Evolutionary conservation across 2,113 vertebrate genomes (phyloP).

Genomic region (Xiphophorus couchianus): DNA sequence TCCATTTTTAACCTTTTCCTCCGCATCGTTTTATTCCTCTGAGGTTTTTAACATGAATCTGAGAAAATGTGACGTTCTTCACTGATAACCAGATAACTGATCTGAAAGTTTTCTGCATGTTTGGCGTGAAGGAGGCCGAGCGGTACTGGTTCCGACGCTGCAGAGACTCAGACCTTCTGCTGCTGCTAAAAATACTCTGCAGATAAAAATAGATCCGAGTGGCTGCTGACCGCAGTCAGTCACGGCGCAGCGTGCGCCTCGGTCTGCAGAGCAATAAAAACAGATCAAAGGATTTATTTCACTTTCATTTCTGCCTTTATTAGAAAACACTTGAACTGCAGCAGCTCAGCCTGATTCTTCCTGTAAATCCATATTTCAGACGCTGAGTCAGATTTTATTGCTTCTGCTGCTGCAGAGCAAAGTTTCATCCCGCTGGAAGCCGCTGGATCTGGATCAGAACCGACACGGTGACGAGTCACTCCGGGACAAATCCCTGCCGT

Average conservation of each 20-base stretch:
- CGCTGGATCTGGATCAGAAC: conserved; percentile 9
- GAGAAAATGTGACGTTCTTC: no score
- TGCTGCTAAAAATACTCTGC: conserved; percentile 56
- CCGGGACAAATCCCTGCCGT: conserved; percentile 28
- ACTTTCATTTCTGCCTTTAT: not conserved
- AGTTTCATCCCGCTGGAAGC: conserved; percentile 24
- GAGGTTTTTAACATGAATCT: no score
- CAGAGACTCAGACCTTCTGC: conserved; percentile 15
- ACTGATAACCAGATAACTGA: no score
- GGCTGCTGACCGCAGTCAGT: not conserved
- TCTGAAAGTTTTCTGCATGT: no score
- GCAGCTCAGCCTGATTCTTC: not conserved
- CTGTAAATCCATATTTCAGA: not conserved
- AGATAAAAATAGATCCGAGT: conserved; percentile 51
- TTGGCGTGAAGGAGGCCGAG: conserved; percentile 3
- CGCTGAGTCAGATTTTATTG: not conserved
- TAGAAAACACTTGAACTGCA: not conserved
- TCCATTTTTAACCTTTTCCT: no score
- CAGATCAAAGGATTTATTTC: not conserved
- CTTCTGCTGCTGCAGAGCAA: conserved; percentile 10
- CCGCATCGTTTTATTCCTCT: no score
- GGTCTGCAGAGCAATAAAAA: not conserved
- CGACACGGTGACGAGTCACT: conserved; percentile 19
- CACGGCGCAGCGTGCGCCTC: no score
- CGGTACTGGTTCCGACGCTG: conserved; percentile 1